phyloP scores from a whole-genome alignment of 2,113 vertebrate genomes.

The Pogona vitticeps region DNA sequence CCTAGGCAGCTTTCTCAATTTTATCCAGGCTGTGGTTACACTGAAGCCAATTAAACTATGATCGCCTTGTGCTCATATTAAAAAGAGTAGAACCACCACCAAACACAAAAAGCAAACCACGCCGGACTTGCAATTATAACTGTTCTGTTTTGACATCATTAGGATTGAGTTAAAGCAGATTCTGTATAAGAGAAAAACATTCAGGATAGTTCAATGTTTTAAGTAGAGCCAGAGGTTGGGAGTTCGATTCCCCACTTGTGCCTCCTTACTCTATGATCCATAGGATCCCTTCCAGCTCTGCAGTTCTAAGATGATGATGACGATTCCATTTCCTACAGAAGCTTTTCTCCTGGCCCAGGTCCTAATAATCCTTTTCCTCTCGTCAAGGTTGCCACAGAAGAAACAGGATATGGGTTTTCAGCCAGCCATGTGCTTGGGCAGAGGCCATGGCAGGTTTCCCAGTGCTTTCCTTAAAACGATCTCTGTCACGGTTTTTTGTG shows the following conservation, averaged over 20 bases:
- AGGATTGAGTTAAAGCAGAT: not conserved
- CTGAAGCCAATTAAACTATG: not conserved
- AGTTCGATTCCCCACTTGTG: too few relatives aligned
- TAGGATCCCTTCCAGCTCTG: too few relatives aligned
- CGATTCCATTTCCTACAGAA: not conserved
- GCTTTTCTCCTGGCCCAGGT: not conserved
- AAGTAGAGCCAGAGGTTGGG: too few relatives aligned
- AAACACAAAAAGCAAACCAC: not conserved
- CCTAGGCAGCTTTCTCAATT: not conserved
- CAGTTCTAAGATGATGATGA: too few relatives aligned
- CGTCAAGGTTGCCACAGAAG: not conserved
- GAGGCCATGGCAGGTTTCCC: not conserved
- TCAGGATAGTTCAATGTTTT: too few relatives aligned
- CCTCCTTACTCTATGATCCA: too few relatives aligned
- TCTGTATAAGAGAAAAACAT: not conserved
- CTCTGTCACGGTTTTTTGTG: not conserved
- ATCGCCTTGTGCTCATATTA: too few relatives aligned
- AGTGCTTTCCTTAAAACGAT: not conserved
- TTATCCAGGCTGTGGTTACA: not conserved
- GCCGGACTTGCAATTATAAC: not conserved
- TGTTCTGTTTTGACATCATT: too few relatives aligned
- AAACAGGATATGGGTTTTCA: not conserved
- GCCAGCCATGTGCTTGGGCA: not conserved
- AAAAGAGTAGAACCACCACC: not conserved
- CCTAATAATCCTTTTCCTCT: too few relatives aligned